phyloP scores from a whole-genome alignment of 1,140 invertebrate species.

The Calephelis nemesis region DNA sequence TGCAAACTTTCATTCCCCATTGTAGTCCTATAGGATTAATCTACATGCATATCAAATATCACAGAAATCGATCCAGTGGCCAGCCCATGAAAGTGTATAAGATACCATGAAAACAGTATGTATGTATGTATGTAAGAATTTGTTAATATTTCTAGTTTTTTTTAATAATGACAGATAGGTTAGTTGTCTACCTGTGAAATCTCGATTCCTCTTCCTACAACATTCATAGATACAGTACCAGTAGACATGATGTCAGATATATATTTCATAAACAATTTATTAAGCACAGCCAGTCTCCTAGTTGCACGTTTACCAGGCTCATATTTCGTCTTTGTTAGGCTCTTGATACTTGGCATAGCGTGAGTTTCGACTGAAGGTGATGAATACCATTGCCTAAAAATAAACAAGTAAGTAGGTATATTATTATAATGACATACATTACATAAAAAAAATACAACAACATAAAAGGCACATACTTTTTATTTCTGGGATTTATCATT shows the following conservation, averaged over 20 bases:
- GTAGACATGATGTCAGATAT: conserved; percentile 87
- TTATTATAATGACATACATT: conserved; percentile 28
- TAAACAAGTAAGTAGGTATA: conserved; percentile 26
- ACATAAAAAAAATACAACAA: neutral
- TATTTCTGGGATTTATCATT: conserved; percentile 62
- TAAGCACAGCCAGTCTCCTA: conserved; percentile 82
- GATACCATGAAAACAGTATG: no score
- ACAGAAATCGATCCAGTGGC: no score
- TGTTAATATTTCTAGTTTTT: no score
- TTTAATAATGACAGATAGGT: no score
- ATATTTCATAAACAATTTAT: conserved; percentile 89
- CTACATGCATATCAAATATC: no score
- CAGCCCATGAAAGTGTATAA: no score
- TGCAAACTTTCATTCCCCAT: no score
- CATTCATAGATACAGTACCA: conserved; percentile 80
- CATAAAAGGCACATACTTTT: conserved; percentile 44
- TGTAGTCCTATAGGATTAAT: no score
- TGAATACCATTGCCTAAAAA: conserved; percentile 61
- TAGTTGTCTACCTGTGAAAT: conserved; percentile 79
- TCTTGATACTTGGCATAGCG: conserved; percentile 57
- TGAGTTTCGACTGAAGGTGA: conserved; percentile 30
- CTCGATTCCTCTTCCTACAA: conserved; percentile 84
- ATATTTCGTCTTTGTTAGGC: conserved; percentile 56
- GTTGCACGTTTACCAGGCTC: conserved; percentile 68
- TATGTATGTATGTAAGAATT: no score